A percentile compares a stretch with the other conserved stretches of the same genome.
phyloP scores from a whole-genome alignment of 2,797 vertebrate genomes.

The Coregonus suidteri region DNA sequence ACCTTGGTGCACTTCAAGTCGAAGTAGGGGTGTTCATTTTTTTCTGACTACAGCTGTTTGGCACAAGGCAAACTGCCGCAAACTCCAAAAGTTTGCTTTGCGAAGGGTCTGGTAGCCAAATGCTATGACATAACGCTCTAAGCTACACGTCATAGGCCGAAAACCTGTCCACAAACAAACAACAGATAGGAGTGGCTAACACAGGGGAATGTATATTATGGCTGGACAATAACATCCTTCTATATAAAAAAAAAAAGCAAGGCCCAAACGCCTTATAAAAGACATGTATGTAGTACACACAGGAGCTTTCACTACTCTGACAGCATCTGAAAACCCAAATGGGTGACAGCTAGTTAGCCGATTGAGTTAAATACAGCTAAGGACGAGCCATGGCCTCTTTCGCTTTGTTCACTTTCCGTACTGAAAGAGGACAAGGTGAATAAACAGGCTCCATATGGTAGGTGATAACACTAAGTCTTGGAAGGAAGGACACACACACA shows the following conservation, averaged over 20 bases:
- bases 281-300: conserved; percentile 11
- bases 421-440: conserved; percentile 57
- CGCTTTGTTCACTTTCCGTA: conserved; percentile 34
- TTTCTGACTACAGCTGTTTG: not conserved
- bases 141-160: not conserved
- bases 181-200: not conserved
- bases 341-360: conserved; percentile 33
- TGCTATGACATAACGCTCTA: not conserved
- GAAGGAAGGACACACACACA: conserved; percentile 16
- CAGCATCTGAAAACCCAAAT: conserved; percentile 17
- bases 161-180: not conserved
- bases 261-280: not conserved
- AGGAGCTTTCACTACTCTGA: conserved; percentile 19
- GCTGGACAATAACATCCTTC: not conserved
- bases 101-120: not conserved
- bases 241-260: not conserved
- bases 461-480: conserved; percentile 34
- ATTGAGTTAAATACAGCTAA: conserved; percentile 32
- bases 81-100: not conserved
- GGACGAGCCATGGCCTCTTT: conserved; percentile 6
- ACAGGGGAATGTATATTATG: not conserved
- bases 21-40: not conserved
- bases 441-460: conserved; percentile 40
- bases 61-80: not conserved
- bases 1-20: conserved; percentile 37